These are phyloP conservation scores for Diprion similis DNA, from an alignment of 1,140 invertebrate species.

Conservation along the genomic window DNA sequence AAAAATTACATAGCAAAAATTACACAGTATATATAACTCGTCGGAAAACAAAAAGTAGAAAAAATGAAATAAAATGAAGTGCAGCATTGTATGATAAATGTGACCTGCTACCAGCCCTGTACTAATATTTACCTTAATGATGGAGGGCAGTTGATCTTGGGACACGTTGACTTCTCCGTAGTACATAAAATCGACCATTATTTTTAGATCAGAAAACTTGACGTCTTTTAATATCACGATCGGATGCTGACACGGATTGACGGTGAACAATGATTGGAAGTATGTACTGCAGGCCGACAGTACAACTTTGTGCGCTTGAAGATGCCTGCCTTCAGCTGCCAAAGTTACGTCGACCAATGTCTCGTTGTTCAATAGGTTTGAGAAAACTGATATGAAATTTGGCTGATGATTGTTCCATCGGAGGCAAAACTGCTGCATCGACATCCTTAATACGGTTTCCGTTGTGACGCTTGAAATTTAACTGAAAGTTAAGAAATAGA, in stretches of 20 bases:
- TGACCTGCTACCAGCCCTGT: slow-evolving; percentile 40
- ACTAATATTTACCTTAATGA: slow-evolving; percentile 71
- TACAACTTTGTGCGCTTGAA: slow-evolving; percentile 87
- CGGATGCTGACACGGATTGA: slow-evolving; percentile 88
- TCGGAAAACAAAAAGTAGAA: too few species aligned
- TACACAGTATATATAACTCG: too few species aligned
- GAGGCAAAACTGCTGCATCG: slow-evolving; percentile 85
- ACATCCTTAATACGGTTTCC: slow-evolving; percentile 58
- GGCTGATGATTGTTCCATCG: slow-evolving; percentile 91
- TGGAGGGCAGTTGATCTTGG: slow-evolving; percentile 84
- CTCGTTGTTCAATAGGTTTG: slow-evolving; percentile 78
- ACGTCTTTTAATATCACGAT: slow-evolving; percentile 92
- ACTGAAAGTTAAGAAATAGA: too few species aligned
- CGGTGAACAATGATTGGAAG: slow-evolving; percentile 80
- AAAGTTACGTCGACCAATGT: slow-evolving; percentile 88
- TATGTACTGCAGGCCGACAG: slow-evolving; percentile 87
- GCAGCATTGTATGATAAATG: too few species aligned
- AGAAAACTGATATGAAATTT: slow-evolving; percentile 87
- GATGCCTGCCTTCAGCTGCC: slow-evolving; percentile 81
- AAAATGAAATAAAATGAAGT: too few species aligned
- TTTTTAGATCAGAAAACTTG: slow-evolving; percentile 83
- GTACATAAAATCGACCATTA: slow-evolving; percentile 93
- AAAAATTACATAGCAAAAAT: too few species aligned
- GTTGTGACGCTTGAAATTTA: background rate
- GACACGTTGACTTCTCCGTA: slow-evolving; percentile 91